Conservation (phyloP, 2,113 vertebrate genomes). For the Notiomystis cincta region DNA sequence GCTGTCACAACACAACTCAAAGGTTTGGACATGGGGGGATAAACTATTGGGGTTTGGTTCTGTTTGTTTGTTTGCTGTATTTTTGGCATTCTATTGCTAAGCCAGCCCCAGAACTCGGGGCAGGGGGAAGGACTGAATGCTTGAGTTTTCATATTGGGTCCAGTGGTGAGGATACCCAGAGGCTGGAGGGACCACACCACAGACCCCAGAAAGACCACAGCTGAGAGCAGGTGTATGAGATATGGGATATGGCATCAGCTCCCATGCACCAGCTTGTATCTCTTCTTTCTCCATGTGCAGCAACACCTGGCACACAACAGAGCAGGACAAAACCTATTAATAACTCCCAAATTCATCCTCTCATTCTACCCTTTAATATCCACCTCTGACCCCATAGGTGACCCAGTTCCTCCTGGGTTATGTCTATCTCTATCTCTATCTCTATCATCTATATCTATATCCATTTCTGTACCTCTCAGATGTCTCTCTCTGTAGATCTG, state of each 20-base stretch:
- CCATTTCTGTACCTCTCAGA: background rate
- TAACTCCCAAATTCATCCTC: background rate
- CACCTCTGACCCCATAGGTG: background rate
- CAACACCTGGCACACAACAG: background rate
- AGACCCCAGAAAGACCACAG: background rate
- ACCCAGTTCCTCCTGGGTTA: background rate
- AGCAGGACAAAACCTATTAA: background rate
- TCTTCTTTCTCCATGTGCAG: background rate
- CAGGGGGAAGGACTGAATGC: background rate
- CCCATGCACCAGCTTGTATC: background rate
- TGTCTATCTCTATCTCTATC: background rate
- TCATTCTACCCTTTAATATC: background rate
- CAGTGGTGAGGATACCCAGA: background rate
- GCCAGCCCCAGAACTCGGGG: background rate
- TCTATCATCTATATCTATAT: background rate
- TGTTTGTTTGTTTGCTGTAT: background rate
- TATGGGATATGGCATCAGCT: background rate
- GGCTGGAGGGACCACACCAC: background rate
- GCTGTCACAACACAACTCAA: background rate
- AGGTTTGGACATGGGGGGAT: background rate
- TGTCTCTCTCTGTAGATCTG: background rate
- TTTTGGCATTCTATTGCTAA: background rate
- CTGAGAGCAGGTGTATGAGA: accelerated
- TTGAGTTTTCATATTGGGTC: background rate
- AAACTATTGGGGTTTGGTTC: background rate